Evolutionary conservation across 2,113 vertebrate genomes (phyloP).

Genomic region (Percina caprodes): DNA sequence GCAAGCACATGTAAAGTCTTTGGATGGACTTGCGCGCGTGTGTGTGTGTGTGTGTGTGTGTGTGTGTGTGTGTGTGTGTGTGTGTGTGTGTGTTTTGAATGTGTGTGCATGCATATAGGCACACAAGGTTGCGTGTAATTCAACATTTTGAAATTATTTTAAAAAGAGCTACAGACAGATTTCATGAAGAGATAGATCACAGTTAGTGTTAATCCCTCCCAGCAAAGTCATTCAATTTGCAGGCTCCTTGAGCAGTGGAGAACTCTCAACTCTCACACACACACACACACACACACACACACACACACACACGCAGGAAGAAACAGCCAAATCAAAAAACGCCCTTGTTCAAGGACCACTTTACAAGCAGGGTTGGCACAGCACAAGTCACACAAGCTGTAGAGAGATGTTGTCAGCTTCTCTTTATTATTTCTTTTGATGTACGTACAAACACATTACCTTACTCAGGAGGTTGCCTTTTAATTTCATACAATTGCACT

Average conservation of each 20-base stretch:
- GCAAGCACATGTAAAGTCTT: slow-evolving; percentile 73
- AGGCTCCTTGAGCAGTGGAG: slow-evolving; percentile 55
- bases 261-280: slow-evolving; percentile 18
- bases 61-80: neutral
- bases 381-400: slow-evolving; percentile 39
- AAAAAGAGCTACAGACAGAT: slow-evolving; percentile 45
- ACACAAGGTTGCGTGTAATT: neutral
- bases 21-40: slow-evolving; percentile 21
- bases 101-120: neutral
- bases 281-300: slow-evolving; percentile 17
- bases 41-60: slow-evolving; percentile 1
- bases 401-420: slow-evolving; percentile 52
- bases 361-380: slow-evolving; percentile 49
- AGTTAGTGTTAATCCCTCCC: slow-evolving; percentile 60
- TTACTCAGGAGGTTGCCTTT: slow-evolving; percentile 39
- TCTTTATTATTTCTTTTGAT: slow-evolving; percentile 23
- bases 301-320: slow-evolving; percentile 2
- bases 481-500: slow-evolving; percentile 54
- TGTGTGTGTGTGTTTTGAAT: neutral
- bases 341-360: slow-evolving; percentile 73
- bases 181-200: slow-evolving; percentile 56
- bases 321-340: slow-evolving; percentile 63
- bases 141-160: slow-evolving; percentile 41
- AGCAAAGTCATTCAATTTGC: slow-evolving; percentile 66
- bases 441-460: slow-evolving; percentile 28